Evolutionary conservation across 2,113 vertebrate genomes (phyloP).

Genomic region (Papio anubis): DNA sequence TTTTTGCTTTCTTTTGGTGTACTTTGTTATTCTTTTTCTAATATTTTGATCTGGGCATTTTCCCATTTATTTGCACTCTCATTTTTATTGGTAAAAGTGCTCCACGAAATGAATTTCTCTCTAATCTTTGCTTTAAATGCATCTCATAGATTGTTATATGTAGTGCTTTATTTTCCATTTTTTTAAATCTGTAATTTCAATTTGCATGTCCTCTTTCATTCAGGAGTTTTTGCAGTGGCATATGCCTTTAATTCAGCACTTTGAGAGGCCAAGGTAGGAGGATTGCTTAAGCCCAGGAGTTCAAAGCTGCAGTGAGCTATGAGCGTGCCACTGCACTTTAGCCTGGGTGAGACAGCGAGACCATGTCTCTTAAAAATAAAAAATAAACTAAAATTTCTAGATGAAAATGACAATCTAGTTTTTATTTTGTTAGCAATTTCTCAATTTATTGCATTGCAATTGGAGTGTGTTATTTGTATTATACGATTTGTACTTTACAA

Average conservation of each 20-base stretch:
- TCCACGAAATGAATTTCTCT: slow-evolving; percentile 5
- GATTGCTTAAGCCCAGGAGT: too few species aligned
- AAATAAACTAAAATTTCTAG: background rate
- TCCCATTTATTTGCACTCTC: background rate
- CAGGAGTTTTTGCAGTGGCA: background rate
- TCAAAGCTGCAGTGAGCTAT: too few species aligned
- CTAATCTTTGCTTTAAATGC: background rate
- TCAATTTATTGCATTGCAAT: background rate
- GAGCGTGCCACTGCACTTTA: too few species aligned
- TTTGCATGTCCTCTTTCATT: background rate
- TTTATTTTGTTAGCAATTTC: background rate
- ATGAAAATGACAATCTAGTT: background rate
- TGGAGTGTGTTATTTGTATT: background rate
- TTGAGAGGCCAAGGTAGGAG: too few species aligned
- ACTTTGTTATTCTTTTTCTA: background rate
- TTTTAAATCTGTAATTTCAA: background rate
- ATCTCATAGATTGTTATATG: background rate
- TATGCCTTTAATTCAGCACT: too few species aligned
- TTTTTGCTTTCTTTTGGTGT: background rate
- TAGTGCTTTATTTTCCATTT: too few species aligned
- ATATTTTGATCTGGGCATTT: background rate
- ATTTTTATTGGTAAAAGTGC: slow-evolving; percentile 3
- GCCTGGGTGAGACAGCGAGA: too few species aligned
- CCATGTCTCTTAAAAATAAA: background rate
- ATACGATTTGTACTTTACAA: background rate